These are phyloP conservation scores for Penaeus chinensis DNA, from an alignment of 1,140 invertebrate genomes.

Conservation along the genomic window DNA sequence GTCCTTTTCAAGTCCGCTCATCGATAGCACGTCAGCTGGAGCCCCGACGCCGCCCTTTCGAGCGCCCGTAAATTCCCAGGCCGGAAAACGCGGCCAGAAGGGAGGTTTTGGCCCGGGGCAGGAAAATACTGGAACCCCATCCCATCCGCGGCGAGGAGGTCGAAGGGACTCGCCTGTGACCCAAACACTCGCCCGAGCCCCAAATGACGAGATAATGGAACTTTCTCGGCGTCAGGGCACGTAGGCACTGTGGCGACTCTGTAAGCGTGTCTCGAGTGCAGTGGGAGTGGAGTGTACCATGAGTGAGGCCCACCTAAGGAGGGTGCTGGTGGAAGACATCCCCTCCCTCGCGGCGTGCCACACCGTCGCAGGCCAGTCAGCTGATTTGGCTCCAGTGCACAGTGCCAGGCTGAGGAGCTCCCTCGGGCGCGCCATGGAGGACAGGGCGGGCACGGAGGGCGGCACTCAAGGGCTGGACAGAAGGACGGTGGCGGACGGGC, in stretches of 20 bases:
- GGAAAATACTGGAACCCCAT: neutral
- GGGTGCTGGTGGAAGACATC: conserved; percentile 44
- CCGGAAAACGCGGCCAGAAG: neutral
- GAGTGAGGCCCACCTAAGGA: conserved; percentile 47
- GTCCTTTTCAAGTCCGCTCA: neutral
- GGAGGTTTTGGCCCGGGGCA: neutral
- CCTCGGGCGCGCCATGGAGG: conserved; percentile 33
- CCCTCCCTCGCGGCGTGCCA: conserved; percentile 43
- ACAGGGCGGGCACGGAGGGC: conserved; percentile 10
- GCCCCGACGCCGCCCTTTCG: too few relatives aligned
- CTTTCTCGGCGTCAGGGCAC: neutral
- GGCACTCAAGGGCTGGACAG: conserved; percentile 21
- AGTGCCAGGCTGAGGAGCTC: conserved; percentile 47
- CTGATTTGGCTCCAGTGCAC: conserved; percentile 55
- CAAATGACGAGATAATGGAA: conserved; percentile 36
- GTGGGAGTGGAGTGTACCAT: conserved; percentile 35
- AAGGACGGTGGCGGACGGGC: conserved; percentile 18
- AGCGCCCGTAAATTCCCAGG: too few relatives aligned
- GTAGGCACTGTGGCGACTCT: conserved; percentile 23
- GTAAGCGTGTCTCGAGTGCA: conserved; percentile 24
- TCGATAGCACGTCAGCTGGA: neutral
- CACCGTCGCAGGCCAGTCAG: conserved; percentile 40
- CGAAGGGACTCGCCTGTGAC: conserved; percentile 42
- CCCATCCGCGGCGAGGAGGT: conserved; percentile 21
- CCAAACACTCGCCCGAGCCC: conserved; percentile 23